Percentiles rank a stretch among this genome's conserved stretches.
These are phyloP conservation scores for Tanypteryx hageni DNA, from an alignment of 2,888 invertebrate species.

Conservation along the genomic window DNA sequence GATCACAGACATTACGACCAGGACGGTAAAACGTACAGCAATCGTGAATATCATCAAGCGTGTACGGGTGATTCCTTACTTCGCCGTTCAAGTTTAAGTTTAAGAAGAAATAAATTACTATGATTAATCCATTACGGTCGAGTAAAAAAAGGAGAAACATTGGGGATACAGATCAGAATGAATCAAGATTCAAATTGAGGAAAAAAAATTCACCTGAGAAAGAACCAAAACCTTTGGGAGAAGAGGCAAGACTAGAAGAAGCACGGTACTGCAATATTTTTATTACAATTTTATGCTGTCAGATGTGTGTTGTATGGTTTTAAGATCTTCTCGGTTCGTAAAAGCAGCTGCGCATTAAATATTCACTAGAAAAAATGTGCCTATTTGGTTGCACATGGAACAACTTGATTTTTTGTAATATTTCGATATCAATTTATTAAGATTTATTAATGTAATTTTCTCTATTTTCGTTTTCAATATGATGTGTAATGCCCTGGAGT, in stretches of 20 bases:
- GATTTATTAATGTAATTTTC: neutral
- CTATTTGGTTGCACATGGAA: neutral
- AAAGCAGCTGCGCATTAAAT: too few relatives aligned
- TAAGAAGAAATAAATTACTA: neutral
- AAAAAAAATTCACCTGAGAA: neutral
- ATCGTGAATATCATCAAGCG: too few relatives aligned
- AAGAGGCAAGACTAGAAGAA: slow-evolving; percentile 16
- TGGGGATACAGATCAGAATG: neutral
- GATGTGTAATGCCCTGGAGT: too few relatives aligned
- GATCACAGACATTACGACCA: too few relatives aligned
- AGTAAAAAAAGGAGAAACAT: slow-evolving; percentile 35
- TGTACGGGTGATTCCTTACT: too few relatives aligned
- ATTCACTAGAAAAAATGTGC: neutral
- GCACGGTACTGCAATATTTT: neutral
- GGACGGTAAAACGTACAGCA: too few relatives aligned
- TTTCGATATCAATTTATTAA: neutral
- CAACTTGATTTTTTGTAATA: neutral
- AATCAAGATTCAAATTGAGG: neutral
- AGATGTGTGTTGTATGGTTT: neutral
- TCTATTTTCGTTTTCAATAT: too few relatives aligned
- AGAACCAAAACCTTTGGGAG: neutral
- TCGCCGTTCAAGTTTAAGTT: neutral
- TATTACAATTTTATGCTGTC: neutral
- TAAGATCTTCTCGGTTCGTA: too few relatives aligned
- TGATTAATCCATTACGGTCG: neutral